phyloP scores from a whole-genome alignment of 1,140 invertebrate species.

The Halesus radiatus region DNA sequence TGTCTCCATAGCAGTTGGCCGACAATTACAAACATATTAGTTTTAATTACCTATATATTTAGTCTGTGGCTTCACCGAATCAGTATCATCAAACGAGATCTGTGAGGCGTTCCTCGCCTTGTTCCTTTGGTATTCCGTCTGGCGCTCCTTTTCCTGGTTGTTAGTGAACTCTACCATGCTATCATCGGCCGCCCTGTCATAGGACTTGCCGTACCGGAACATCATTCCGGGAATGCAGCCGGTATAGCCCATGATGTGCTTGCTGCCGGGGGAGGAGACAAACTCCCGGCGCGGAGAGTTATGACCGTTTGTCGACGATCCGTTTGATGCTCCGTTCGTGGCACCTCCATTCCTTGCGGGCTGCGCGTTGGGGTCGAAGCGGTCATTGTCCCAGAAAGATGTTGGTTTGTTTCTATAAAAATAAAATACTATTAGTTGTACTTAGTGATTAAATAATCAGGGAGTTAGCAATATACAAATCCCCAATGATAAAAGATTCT shows the following conservation, averaged over 20 bases:
- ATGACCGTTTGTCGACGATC: no score
- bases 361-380: no score
- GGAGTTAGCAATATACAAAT: no score
- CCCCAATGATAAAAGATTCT: no score
- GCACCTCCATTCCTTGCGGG: no score
- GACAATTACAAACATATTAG: not conserved
- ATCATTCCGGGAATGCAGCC: conserved; percentile 71
- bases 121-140: conserved; percentile 36
- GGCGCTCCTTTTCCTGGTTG: conserved; percentile 70
- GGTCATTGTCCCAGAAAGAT: no score
- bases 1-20: no score
- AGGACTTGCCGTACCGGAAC: conserved; percentile 77
- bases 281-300: no score
- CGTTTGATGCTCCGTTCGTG: no score
- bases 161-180: conserved; percentile 76
- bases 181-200: conserved; percentile 77
- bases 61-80: not conserved
- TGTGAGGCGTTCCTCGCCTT: not conserved
- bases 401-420: no score
- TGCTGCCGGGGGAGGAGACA: conserved; percentile 64
- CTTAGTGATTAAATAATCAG: no score
- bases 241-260: conserved; percentile 79
- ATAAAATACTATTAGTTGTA: no score
- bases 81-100: not conserved
- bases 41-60: not conserved